Conservation (phyloP, 1,140 invertebrate species). For the Megalonaias nervosa region DNA sequence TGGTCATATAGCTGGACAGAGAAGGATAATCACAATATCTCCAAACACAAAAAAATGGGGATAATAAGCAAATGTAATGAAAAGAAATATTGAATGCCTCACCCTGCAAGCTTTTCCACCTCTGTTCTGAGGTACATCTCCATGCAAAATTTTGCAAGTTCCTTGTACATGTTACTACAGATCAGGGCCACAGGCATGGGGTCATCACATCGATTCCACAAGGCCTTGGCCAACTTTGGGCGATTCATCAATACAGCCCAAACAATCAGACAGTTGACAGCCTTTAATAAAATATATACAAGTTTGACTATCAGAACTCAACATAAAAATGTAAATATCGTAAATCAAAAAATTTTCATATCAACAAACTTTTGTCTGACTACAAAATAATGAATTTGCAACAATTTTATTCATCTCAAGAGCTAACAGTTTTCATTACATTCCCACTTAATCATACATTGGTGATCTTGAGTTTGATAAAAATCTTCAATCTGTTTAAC, state of each 20-base stretch:
- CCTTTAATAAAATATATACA: slow-evolving; percentile 39
- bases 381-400: not conserved
- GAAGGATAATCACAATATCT: no score
- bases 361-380: not conserved
- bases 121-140: slow-evolving; percentile 50
- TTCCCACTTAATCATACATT: no score
- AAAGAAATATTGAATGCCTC: slow-evolving; percentile 8
- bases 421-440: no score
- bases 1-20: no score
- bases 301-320: not conserved
- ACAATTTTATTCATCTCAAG: no score
- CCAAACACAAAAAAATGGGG: no score
- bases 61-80: no score
- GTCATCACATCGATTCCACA: slow-evolving; percentile 72
- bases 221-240: slow-evolving; percentile 66
- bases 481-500: no score
- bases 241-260: slow-evolving; percentile 70
- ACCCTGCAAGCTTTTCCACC: slow-evolving; percentile 53
- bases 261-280: slow-evolving; percentile 64
- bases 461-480: no score
- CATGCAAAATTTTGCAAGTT: slow-evolving; percentile 45
- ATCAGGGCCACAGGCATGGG: slow-evolving; percentile 72
- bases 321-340: not conserved
- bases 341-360: not conserved
- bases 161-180: slow-evolving; percentile 54